Conservation (phyloP, 2,113 vertebrate genomes). For the Laticauda laticaudata region DNA sequence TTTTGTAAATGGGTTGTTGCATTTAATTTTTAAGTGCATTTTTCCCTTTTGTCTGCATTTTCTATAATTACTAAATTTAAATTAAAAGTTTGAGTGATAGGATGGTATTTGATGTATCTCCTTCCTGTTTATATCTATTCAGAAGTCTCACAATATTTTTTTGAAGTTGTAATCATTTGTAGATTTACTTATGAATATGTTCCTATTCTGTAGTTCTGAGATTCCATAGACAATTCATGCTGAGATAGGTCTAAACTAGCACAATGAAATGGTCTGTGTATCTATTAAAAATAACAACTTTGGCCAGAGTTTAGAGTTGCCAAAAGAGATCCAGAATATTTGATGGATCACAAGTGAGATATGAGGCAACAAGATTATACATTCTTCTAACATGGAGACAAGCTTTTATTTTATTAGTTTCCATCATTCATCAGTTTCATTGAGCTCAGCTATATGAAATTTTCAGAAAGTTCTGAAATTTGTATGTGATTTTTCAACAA, state of each 20-base stretch:
- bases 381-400: background rate
- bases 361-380: background rate
- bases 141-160: background rate
- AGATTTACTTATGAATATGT: background rate
- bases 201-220: background rate
- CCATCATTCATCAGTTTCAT: background rate
- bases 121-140: background rate
- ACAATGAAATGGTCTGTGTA: background rate
- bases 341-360: background rate
- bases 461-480: background rate
- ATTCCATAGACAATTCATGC: background rate
- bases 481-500: background rate
- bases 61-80: background rate
- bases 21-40: background rate
- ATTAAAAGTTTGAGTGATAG: background rate
- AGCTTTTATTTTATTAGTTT: background rate
- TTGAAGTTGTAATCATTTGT: background rate
- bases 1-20: background rate
- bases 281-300: background rate
- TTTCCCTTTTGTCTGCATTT: background rate
- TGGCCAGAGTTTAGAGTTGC: background rate
- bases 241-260: background rate
- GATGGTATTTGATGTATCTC: background rate
- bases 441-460: background rate
- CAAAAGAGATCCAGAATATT: background rate